Base-by-base conservation (phyloP, 2,888 invertebrate species). In the Rhamphomyia laevipes region DNA sequence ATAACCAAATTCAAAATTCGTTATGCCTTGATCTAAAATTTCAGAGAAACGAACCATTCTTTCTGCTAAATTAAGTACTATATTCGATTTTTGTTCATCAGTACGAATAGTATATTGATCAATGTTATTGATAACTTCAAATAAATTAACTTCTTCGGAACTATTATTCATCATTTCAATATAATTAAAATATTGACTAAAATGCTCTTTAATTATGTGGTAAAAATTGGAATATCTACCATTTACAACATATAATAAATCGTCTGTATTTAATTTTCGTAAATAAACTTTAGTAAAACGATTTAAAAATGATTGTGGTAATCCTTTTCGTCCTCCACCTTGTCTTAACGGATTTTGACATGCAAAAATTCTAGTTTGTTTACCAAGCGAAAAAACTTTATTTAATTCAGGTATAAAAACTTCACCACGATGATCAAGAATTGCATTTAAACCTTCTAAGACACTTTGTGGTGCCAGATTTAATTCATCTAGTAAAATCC, bases 401-500 rank as follows among this genome's bases (percentile, higher is more conserved):
- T 86, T 89, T 12, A 99, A 73, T 72, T 99, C 99, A 0, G 99
- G 94, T 50, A 99, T 86, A 64, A 80, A 99, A 18, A 99, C 82
- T 72, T 95, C 92, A 1, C 92, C 92, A 60, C 99, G 78, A 66
- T 99, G 99, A 75, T 99, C 99, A 49, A 99, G 77, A 62, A 97
- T 96, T 0, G 99, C 97, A 66, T 99, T 99, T 4, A 99, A 76
- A 27, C 97, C 99, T 75, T 99, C 99, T 13, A 99, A 73, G 1
- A 99, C 97, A 0, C 96, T 91, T 67, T 99, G 99, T 0, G 97
- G 95, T 0, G 99, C 99, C 55, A 99, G 76, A 75, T 99, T 99
- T 56, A 99, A 74, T 75, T 99, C 99, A 67, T 99, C 99, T 23
- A 99, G 73, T 17, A 99, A 75, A 58, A 99, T 86, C 99, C 99